Conservation (phyloP, 1,140 invertebrate genomes). For the Ericerus pela region DNA sequence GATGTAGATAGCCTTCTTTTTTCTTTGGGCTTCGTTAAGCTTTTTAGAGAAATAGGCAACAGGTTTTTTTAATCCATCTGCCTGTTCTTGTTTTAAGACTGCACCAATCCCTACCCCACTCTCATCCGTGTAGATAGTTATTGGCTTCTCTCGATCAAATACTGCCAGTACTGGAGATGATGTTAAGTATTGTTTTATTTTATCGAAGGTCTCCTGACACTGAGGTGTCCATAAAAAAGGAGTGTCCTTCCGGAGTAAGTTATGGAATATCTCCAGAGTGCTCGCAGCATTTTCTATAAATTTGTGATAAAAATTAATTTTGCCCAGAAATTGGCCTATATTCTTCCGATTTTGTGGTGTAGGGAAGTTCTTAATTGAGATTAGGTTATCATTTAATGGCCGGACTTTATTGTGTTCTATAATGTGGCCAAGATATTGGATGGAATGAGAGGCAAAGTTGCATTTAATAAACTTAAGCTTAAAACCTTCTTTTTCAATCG, state of each 20-base stretch:
- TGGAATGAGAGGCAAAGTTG: constrained; percentile 25
- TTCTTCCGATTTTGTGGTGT: constrained; percentile 20
- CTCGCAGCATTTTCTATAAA: constrained; percentile 26
- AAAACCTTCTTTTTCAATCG: constrained; percentile 26
- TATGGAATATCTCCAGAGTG: constrained; percentile 26
- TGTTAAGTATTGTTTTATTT: constrained; percentile 28
- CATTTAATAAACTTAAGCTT: constrained; percentile 28
- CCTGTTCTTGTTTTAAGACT: constrained; percentile 27
- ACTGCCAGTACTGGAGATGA: constrained; percentile 27
- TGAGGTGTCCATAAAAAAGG: constrained; percentile 26
- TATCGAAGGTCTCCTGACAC: constrained; percentile 27
- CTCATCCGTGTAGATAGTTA: constrained; percentile 29
- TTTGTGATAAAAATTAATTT: constrained; percentile 20
- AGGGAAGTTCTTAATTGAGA: constrained; percentile 28
- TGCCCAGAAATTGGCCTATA: constrained; percentile 26
- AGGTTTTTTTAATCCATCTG: constrained; percentile 23
- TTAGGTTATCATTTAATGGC: constrained; percentile 28
- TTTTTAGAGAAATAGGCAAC: constrained; percentile 26
- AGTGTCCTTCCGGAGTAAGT: constrained; percentile 27
- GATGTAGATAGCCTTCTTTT: too few relatives aligned
- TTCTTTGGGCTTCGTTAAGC: constrained; percentile 26
- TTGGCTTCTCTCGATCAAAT: constrained; percentile 26
- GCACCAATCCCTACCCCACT: constrained; percentile 27
- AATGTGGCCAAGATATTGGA: constrained; percentile 28
- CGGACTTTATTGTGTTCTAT: constrained; percentile 27